Evolutionary conservation across 2,797 vertebrate genomes (phyloP).

Genomic region (Pygocentrus nattereri): DNA sequence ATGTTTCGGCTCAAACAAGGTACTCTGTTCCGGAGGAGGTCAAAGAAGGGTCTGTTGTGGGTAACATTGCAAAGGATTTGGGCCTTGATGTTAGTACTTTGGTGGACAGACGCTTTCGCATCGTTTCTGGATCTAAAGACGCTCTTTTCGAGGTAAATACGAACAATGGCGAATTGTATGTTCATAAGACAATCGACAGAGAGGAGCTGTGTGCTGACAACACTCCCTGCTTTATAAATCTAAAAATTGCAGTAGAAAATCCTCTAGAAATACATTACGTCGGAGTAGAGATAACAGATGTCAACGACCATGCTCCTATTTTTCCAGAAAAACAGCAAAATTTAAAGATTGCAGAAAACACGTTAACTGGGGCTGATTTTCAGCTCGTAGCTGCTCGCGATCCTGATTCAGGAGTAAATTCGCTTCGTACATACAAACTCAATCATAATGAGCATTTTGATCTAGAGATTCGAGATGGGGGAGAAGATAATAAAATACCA

Average conservation of each 20-base stretch:
- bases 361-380: conserved; percentile 66
- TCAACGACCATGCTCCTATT: conserved; percentile 62
- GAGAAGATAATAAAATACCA: conserved; percentile 57
- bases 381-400: conserved; percentile 72
- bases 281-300: conserved; percentile 68
- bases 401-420: conserved; percentile 69
- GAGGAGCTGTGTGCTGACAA: conserved; percentile 71
- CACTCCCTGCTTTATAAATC: conserved; percentile 63
- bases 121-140: conserved; percentile 68
- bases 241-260: conserved; percentile 72
- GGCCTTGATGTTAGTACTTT: conserved; percentile 66
- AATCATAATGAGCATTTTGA: conserved; percentile 60
- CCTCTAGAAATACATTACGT: conserved; percentile 73
- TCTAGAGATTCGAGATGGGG: conserved; percentile 45
- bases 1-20: conserved; percentile 58
- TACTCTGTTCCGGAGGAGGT: conserved; percentile 73
- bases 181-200: conserved; percentile 71
- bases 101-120: conserved; percentile 61
- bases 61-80: conserved; percentile 72
- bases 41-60: conserved; percentile 69
- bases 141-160: conserved; percentile 67
- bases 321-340: conserved; percentile 55
- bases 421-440: conserved; percentile 64
- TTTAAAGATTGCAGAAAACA: conserved; percentile 69
- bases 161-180: conserved; percentile 70